A percentile compares a stretch with the other conserved stretches of the same genome.
Conservation (phyloP, 2,113 vertebrate genomes). For the Pimephales promelas region DNA sequence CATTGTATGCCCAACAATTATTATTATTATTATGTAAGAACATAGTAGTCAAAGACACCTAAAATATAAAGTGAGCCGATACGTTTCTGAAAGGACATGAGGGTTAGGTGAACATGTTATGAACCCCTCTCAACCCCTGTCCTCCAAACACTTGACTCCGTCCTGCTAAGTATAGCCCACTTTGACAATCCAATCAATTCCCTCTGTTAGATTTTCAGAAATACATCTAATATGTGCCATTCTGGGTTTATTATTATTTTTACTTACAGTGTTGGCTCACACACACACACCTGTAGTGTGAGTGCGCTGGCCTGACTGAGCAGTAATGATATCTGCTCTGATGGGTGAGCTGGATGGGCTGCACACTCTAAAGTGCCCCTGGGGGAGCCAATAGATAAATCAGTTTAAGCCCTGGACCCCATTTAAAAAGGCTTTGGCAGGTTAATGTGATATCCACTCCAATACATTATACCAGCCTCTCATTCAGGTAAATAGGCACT, state of each 20-base stretch:
- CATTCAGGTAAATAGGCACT: constrained; percentile 53
- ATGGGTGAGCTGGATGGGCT: constrained; percentile 69
- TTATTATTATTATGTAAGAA: too few relatives aligned
- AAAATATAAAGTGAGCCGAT: too few relatives aligned
- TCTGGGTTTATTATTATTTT: neutral
- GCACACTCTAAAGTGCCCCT: constrained; percentile 83
- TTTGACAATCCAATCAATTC: neutral
- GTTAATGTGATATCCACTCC: constrained; percentile 58
- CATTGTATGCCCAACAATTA: too few relatives aligned
- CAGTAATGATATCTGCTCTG: constrained; percentile 65
- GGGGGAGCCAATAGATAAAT: constrained; percentile 87
- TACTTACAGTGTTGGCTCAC: too few relatives aligned
- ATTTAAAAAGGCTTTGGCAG: constrained; percentile 75
- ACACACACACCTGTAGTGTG: constrained; percentile 20
- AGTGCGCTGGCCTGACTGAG: neutral
- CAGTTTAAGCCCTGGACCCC: constrained; percentile 85
- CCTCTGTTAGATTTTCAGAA: neutral
- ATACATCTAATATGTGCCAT: neutral
- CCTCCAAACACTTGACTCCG: neutral
- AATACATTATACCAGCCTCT: constrained; percentile 54
- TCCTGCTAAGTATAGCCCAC: neutral
- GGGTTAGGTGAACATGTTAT: neutral
- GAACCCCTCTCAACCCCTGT: neutral
- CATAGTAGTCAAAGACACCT: too few relatives aligned
- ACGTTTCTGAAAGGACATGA: neutral